These are phyloP conservation scores for Lydus trimaculatus DNA, from an alignment of 2,888 invertebrate species.

Conservation along the genomic window DNA sequence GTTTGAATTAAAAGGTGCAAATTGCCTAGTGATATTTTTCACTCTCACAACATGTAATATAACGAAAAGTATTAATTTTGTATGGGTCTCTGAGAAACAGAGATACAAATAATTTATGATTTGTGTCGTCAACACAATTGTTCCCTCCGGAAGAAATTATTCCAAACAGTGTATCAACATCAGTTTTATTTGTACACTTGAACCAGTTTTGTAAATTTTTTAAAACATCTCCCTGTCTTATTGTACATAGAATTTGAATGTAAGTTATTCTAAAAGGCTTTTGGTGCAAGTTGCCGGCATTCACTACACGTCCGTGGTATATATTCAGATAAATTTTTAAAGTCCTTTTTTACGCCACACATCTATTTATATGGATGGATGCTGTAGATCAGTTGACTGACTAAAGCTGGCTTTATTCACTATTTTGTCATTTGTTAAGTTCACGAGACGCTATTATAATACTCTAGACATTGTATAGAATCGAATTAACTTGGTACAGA, in stretches of 20 bases:
- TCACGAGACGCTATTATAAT: neutral
- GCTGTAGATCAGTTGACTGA: neutral
- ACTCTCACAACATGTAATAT: neutral
- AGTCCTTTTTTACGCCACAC: neutral
- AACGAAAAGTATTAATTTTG: neutral
- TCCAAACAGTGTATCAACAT: neutral
- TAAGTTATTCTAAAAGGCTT: neutral
- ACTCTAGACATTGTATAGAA: neutral
- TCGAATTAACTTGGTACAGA: neutral
- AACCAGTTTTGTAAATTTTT: neutral
- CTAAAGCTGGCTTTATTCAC: neutral
- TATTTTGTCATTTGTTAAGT: neutral
- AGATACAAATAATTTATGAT: neutral
- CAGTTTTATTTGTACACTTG: neutral
- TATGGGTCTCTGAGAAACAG: neutral
- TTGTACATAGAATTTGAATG: neutral
- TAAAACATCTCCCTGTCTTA: neutral
- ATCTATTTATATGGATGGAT: neutral
- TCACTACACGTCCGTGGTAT: neutral
- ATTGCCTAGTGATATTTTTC: neutral
- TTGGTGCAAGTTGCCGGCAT: neutral
- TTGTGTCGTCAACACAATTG: neutral
- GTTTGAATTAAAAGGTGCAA: conserved; percentile 18
- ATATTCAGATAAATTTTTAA: neutral
- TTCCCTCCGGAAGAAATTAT: neutral